Percentiles rank a stretch among this genome's conserved stretches.
phyloP scores from a whole-genome alignment of 2,888 invertebrate species.

The Ectemnius lituratus region DNA sequence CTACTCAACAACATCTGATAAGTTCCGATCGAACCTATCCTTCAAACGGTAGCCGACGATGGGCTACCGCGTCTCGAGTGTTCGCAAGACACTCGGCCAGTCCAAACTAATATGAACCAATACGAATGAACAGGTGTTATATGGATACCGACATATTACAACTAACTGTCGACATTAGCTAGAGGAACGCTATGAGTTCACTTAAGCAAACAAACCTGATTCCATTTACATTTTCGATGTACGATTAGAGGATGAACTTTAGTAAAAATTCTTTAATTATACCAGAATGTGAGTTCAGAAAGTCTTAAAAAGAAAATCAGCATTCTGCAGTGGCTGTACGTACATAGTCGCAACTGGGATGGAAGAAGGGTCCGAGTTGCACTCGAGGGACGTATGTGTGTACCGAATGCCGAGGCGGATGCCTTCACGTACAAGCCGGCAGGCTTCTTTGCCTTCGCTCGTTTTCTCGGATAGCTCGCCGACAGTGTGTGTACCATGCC shows the following conservation, averaged over 20 bases:
- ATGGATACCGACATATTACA: constrained; percentile 25
- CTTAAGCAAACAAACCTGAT: too few relatives aligned
- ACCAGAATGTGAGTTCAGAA: constrained; percentile 40
- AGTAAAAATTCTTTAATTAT: too few relatives aligned
- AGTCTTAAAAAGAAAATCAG: constrained; percentile 52
- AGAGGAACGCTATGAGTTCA: too few relatives aligned
- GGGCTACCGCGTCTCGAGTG: constrained; percentile 29
- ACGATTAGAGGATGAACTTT: too few relatives aligned
- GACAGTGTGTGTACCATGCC: constrained; percentile 22
- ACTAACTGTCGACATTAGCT: too few relatives aligned
- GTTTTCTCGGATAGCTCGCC: constrained; percentile 49
- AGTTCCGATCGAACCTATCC: constrained; percentile 42
- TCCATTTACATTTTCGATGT: too few relatives aligned
- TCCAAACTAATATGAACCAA: constrained; percentile 10
- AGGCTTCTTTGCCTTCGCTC: constrained; percentile 60
- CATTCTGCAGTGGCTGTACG: constrained; percentile 53
- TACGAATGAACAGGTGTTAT: constrained; percentile 15
- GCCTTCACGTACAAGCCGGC: constrained; percentile 68
- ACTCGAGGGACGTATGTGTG: constrained; percentile 43
- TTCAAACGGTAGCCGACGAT: constrained; percentile 35
- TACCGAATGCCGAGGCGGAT: constrained; percentile 66
- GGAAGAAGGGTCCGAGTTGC: constrained; percentile 10
- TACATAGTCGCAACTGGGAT: constrained; percentile 50
- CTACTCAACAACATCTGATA: constrained; percentile 51
- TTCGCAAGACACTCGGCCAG: constrained; percentile 27